phyloP scores from a whole-genome alignment of 2,113 vertebrate genomes.

The Grallaria varia region DNA sequence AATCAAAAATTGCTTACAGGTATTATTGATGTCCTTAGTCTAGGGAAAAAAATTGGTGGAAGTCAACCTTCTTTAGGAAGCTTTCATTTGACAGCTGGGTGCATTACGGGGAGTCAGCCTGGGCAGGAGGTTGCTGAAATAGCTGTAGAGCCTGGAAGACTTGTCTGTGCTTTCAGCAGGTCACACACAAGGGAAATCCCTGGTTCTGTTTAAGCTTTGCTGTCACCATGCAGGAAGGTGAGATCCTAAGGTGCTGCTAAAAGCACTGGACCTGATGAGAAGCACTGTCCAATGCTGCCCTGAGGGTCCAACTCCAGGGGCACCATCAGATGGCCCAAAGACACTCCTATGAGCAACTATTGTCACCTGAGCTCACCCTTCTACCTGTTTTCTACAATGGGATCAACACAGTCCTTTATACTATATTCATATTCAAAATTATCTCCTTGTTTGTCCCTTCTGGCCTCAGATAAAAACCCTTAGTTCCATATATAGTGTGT shows the following conservation, averaged over 20 bases:
- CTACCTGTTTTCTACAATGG: background rate
- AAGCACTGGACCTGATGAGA: background rate
- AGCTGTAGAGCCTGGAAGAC: background rate
- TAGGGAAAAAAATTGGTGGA: background rate
- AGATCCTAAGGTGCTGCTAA: background rate
- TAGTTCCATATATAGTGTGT: background rate
- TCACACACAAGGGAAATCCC: accelerated
- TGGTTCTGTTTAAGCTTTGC: background rate
- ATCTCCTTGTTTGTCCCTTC: background rate
- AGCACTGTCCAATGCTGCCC: background rate
- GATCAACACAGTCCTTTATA: background rate
- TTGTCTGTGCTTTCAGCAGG: background rate
- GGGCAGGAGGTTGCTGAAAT: background rate
- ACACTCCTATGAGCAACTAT: background rate
- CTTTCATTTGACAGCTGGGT: background rate
- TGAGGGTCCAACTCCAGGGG: background rate
- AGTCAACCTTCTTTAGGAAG: background rate
- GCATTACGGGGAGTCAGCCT: background rate
- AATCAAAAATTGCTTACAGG: background rate
- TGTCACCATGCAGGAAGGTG: background rate
- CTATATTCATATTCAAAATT: background rate
- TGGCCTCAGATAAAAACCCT: background rate
- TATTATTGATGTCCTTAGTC: background rate
- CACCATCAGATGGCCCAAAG: background rate
- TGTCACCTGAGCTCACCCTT: background rate